Base-by-base conservation (phyloP, 2,888 invertebrate genomes). In the Ennomos erosarius region DNA sequence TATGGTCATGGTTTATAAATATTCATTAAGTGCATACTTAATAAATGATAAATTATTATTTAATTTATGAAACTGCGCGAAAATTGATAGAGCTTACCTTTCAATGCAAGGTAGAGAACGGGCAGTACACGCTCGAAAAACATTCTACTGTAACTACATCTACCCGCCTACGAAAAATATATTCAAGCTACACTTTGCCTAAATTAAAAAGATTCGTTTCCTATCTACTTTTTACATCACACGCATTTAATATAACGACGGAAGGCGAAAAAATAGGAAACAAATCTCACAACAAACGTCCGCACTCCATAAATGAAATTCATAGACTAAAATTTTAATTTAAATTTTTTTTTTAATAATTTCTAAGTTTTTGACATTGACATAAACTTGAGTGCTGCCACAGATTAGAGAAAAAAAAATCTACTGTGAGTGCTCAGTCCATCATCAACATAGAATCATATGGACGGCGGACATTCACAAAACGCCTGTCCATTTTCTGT, bases 191-290 rank as follows among this genome's bases (percentile, higher is more conserved):
- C 81, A 82, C 74, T 78, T 81, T 42, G 34, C 33, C 38, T 83
- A 64, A 67, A 75, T 81, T 79, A 84, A 81, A 78, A 85, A 82
- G 80, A 83, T 82, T 84, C 78, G 76, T 62, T 78, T 76, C 73
- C 82, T 85, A 87, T 84, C 81, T 87, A 86, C 77, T 79, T 84
- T 80, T 78, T 70, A 87, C 85, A 88, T 90, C 79, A 89, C 85
- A 90, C 77, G 81, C 73, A 83, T 79, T 77, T 80, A 82, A 79
- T 78, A 46, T 26, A 80, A 84, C 81, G 85, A 87, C 87, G 85
- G 83, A 86, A 90, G 84, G 85, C 84, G 83, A 88, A 83, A n/a
- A 26, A 85, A 84, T 87, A 88, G 81, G 85, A 85, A 88, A 88
- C 74, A 82, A 86, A 84, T 84, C 74, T 83, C 86, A 88, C 87